Conservation (phyloP, 2,113 vertebrate genomes). For the Variabilichromis moorii region DNA sequence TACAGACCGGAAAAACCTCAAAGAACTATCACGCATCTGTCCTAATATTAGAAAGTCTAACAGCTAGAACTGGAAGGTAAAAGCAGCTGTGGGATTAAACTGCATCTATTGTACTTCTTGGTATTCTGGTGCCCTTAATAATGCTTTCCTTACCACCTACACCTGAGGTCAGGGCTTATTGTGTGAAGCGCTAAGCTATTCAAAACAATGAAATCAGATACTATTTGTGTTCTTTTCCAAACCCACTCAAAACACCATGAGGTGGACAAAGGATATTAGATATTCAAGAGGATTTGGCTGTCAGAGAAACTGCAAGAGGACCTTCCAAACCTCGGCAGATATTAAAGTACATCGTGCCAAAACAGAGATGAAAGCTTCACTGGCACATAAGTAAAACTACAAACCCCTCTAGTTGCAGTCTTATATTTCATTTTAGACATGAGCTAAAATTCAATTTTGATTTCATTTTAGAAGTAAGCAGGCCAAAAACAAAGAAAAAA, state of each 20-base stretch:
- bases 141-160: neutral
- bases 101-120: neutral
- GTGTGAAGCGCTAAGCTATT: neutral
- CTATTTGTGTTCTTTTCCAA: neutral
- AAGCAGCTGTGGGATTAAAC: neutral
- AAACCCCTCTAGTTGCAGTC: neutral
- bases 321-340: neutral
- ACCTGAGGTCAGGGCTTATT: conserved; percentile 8
- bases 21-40: neutral
- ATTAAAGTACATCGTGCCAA: neutral
- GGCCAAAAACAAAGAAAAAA: neutral
- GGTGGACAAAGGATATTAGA: conserved; percentile 12
- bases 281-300: neutral
- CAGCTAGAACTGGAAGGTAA: neutral
- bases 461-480: neutral
- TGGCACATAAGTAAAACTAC: neutral
- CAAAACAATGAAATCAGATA: conserved; percentile 23
- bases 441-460: neutral
- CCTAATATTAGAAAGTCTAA: neutral
- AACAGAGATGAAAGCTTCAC: neutral
- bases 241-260: conserved; percentile 10
- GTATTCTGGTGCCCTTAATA: neutral
- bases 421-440: neutral
- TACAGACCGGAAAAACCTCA: neutral
- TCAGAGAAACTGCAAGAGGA: neutral